Evolutionary conservation across 2,888 invertebrate species (phyloP).

Genomic region (Meloe dianella): DNA sequence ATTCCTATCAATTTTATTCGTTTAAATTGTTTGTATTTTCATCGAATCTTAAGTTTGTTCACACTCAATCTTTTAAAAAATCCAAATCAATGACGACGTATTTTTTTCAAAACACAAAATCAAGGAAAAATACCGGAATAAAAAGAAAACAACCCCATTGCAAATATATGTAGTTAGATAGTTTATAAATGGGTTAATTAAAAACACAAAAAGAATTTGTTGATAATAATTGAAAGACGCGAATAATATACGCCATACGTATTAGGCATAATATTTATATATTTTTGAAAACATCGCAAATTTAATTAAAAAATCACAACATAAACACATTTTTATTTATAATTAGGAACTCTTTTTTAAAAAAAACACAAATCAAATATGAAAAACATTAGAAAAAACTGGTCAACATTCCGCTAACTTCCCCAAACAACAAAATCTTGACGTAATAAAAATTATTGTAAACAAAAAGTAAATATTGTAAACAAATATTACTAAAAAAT

Average conservation of each 20-base stretch:
- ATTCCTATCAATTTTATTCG: neutral
- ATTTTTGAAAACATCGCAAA: neutral
- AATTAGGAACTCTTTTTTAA: neutral
- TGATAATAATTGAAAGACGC: neutral
- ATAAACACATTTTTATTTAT: conserved; percentile 6
- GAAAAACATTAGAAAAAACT: conserved; percentile 6
- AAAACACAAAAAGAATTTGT: neutral
- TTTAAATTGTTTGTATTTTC: neutral
- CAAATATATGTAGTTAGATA: neutral
- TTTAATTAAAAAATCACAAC: neutral
- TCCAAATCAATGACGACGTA: neutral
- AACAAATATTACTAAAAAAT: conserved; percentile 7
- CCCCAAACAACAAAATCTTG: neutral
- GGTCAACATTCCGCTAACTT: neutral
- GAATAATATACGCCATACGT: neutral
- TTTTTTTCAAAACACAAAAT: conserved; percentile 1
- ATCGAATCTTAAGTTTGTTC: neutral
- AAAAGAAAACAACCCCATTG: neutral
- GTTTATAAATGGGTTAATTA: neutral
- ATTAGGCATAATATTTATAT: neutral
- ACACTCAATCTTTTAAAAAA: conserved; percentile 1
- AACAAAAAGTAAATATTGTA: neutral
- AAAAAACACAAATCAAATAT: neutral
- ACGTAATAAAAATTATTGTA: neutral
- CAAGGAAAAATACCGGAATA: neutral